phyloP scores from a whole-genome alignment of 2,113 vertebrate genomes.

The Macrotus californicus region DNA sequence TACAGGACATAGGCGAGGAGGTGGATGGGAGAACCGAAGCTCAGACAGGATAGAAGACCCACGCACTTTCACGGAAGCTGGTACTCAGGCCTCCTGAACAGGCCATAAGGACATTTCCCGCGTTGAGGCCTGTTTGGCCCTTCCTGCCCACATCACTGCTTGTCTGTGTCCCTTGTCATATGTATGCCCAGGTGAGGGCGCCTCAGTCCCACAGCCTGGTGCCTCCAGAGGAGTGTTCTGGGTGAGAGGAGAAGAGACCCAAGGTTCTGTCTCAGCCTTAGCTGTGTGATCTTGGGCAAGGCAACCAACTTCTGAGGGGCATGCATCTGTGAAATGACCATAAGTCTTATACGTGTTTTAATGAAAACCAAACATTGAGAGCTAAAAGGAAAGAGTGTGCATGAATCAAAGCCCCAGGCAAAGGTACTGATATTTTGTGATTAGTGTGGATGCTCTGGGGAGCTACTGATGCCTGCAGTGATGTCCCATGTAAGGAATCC shows the following conservation, averaged over 20 bases:
- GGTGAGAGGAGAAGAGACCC: neutral
- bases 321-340: neutral
- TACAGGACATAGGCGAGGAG: neutral
- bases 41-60: neutral
- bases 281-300: neutral
- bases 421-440: neutral
- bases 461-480: neutral
- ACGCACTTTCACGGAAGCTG: neutral
- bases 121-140: neutral
- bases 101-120: neutral
- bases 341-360: neutral
- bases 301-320: neutral
- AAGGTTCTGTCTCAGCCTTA: neutral
- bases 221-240: neutral
- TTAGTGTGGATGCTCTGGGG: neutral
- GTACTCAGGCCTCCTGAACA: neutral
- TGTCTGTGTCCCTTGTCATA: neutral
- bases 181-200: neutral
- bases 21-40: neutral
- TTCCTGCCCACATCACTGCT: neutral
- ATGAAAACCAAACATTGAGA: neutral
- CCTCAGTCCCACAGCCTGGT: neutral
- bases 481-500: neutral
- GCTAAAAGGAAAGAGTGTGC: neutral
- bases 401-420: neutral